phyloP scores from a whole-genome alignment of 2,888 invertebrate species.

The Octonoba sinensis region DNA sequence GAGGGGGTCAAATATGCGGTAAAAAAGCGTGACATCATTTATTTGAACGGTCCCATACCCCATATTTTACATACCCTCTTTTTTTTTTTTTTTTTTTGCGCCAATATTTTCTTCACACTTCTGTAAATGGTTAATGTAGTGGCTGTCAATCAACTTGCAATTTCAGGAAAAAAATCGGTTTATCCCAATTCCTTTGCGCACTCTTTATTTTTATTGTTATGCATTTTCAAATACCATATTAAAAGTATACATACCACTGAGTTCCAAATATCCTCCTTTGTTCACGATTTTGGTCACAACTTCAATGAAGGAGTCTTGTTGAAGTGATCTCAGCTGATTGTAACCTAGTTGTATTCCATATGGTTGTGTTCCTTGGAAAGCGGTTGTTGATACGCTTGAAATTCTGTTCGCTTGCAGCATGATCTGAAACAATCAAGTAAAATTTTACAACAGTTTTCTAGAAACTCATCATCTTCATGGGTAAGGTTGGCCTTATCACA shows the following conservation, averaged over 20 bases:
- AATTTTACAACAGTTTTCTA: neutral
- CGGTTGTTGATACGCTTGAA: constrained; percentile 21
- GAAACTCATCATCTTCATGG: neutral
- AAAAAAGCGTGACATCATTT: no score
- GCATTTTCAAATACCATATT: neutral
- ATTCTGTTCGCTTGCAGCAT: constrained; percentile 41
- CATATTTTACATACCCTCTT: no score
- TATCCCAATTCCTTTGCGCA: no score
- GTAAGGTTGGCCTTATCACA: neutral
- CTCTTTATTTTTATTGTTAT: no score
- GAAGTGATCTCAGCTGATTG: constrained; percentile 38
- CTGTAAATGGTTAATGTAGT: no score
- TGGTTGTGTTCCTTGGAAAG: constrained; percentile 37
- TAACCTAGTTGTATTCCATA: constrained; percentile 25
- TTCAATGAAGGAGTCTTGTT: constrained; percentile 24
- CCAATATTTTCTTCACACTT: no score
- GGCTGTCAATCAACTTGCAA: no score
- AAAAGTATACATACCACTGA: constrained; percentile 23
- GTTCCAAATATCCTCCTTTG: constrained; percentile 40
- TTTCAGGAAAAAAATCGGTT: no score
- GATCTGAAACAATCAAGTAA: constrained; percentile 36
- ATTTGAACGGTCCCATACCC: no score
- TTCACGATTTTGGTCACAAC: constrained; percentile 34
- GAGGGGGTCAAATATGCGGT: no score
- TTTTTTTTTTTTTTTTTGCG: no score